Conservation (phyloP, 2,797 vertebrate species). For the Macropus fuliginosus region DNA sequence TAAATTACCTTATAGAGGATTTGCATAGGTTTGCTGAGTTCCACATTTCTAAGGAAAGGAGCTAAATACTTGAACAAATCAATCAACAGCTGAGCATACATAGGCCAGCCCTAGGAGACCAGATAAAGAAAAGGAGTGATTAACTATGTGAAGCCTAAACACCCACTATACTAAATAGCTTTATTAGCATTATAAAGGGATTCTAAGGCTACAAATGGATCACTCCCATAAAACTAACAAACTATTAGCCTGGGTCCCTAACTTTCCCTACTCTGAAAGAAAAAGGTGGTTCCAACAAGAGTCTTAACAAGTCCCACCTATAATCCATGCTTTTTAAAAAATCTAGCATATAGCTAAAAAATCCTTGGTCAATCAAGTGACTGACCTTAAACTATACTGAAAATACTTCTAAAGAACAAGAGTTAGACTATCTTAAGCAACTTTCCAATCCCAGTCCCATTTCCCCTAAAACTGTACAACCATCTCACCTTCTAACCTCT, state of each 20-base stretch:
- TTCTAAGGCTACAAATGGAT: background rate
- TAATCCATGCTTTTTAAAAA: background rate
- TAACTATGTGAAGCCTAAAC: background rate
- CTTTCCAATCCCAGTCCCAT: background rate
- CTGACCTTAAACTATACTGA: background rate
- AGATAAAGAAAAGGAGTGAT: slow-evolving; percentile 59
- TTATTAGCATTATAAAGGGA: background rate
- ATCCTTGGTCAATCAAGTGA: background rate
- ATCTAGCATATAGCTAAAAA: background rate
- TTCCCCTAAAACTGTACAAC: background rate
- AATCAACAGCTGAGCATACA: slow-evolving; percentile 98
- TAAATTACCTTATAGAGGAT: slow-evolving; percentile 97
- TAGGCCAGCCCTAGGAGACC: slow-evolving; percentile 95
- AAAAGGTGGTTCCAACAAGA: background rate
- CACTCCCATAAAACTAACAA: background rate
- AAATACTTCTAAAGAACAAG: background rate
- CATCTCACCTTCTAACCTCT: background rate
- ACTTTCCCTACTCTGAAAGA: background rate
- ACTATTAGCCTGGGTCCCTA: background rate
- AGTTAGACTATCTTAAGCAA: background rate
- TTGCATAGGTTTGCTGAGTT: slow-evolving; percentile 99
- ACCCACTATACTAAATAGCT: background rate
- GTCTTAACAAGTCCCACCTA: background rate
- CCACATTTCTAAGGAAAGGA: slow-evolving; percentile 98
- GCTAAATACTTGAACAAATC: slow-evolving; percentile 99